Evolutionary conservation across 2,888 invertebrate species (phyloP), one percentile per base, ranked within the genome.

Genomic region (Temnothorax unifasciatus): DNA sequence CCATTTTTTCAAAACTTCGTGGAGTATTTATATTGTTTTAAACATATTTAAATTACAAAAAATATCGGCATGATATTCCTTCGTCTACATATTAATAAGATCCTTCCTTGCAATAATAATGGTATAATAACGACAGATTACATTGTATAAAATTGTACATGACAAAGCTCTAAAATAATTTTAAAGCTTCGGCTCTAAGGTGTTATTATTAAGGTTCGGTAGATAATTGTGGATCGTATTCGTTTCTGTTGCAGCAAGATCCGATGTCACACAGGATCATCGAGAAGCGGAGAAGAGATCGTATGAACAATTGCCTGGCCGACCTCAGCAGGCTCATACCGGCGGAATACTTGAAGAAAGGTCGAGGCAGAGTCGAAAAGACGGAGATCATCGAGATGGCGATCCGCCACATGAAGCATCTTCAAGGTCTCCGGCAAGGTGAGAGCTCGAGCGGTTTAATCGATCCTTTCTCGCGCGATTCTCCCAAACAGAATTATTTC

Each of bases 321-420:
- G 99, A 99, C 95, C 96, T 99, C 47, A 98, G 99, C 77, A 96
- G 98, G 57, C 96, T 99, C 76, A 99, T 99, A 87, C 99, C 99
- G 0, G 97, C 98, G 1, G 98, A 98, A 92, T 99, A 98, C 94
- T 96, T 99, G 93, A 98, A 99, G 95, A 99, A 99, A 95, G 99
- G 99, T 9, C 97, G 99, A 79, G 99, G 99, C 21, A 96, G 99
- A 61, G 98, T 99, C 71, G 99, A 99, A 95, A 99, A 99, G 95
- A 99, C 99, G 0, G 99, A 99, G 95, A 99, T 99, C 86, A 99
- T 99, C 84, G 99, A 99, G 95, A 99, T 99, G 99, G 99, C 99
- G 61, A 99, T 99, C 88, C 97, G 98, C 83, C 99, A 99, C 93
- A 97, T 99, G 95, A 98, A 98, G 94, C 97, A 97, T 95, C 96